These are phyloP conservation scores for Drosophila sproati DNA, from an alignment of 1,140 invertebrate genomes.

Conservation along the genomic window DNA sequence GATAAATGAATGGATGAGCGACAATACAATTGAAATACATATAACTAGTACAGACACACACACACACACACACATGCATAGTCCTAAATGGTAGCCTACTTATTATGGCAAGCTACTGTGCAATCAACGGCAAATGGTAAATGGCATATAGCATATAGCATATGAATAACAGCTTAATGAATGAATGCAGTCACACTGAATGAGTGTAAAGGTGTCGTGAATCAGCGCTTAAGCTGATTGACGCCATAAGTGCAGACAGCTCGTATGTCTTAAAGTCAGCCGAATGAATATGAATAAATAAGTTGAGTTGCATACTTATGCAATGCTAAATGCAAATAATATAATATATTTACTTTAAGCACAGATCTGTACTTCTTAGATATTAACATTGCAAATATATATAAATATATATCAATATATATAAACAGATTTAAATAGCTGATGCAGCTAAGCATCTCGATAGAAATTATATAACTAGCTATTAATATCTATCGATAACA, in stretches of 20 bases:
- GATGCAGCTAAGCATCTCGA: no score
- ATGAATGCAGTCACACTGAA: constrained; percentile 28
- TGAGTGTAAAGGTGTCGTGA: constrained; percentile 12
- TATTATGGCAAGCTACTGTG: constrained; percentile 19
- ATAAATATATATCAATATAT: no score
- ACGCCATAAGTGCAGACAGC: not conserved
- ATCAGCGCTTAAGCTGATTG: constrained; percentile 27
- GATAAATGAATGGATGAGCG: constrained; percentile 34
- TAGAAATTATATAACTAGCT: no score
- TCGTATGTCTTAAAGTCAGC: not conserved
- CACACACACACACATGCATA: not conserved
- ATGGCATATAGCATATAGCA: not conserved
- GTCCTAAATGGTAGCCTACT: constrained; percentile 41
- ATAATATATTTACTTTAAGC: no score
- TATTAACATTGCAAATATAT: no score
- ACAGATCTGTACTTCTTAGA: no score
- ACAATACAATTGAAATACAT: constrained; percentile 4
- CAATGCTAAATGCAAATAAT: no score
- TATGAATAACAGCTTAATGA: constrained; percentile 53
- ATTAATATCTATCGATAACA: no score
- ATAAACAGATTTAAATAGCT: no score
- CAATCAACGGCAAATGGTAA: constrained; percentile 35
- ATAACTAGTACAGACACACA: not conserved
- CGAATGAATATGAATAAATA: no score
- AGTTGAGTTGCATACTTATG: no score